phyloP scores from a whole-genome alignment of 2,113 vertebrate genomes.

The Cololabis saira region DNA sequence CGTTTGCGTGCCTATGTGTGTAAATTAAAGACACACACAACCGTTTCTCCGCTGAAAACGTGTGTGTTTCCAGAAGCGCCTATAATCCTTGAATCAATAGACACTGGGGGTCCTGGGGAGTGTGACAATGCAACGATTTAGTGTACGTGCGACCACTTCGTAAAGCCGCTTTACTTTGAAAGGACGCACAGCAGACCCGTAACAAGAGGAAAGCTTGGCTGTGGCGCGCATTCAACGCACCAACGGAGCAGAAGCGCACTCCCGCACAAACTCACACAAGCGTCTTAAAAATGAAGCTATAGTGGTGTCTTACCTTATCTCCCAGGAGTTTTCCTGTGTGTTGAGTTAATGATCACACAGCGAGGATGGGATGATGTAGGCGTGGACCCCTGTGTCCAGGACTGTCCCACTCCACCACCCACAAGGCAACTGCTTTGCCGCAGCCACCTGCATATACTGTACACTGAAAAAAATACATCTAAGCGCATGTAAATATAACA shows the following conservation, averaged over 20 bases:
- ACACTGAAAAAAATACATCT: too few relatives aligned
- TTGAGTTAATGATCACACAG: conserved; percentile 5
- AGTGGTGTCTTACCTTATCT: conserved; percentile 54
- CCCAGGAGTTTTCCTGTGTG: conserved; percentile 17
- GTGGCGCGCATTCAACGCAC: conserved; percentile 2
- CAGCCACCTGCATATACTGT: not conserved
- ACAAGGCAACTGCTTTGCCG: not conserved
- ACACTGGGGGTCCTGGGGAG: conserved; percentile 4
- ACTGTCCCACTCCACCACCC: conserved; percentile 12
- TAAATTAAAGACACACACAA: not conserved
- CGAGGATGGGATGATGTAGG: conserved; percentile 30
- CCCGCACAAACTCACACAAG: not conserved
- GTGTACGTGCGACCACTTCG: not conserved
- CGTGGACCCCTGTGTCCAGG: conserved; percentile 41
- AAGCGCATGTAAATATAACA: too few relatives aligned
- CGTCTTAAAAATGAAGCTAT: not conserved
- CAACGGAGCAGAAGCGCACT: not conserved
- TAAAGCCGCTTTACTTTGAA: conserved; percentile 8
- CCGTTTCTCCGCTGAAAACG: not conserved
- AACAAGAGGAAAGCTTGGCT: not conserved
- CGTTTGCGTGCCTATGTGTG: not conserved
- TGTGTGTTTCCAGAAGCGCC: not conserved
- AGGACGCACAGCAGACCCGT: not conserved
- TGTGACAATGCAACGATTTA: not conserved
- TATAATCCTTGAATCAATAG: conserved; percentile 11